phyloP scores from a whole-genome alignment of 2,797 vertebrate species.

The Limosa lapponica region DNA sequence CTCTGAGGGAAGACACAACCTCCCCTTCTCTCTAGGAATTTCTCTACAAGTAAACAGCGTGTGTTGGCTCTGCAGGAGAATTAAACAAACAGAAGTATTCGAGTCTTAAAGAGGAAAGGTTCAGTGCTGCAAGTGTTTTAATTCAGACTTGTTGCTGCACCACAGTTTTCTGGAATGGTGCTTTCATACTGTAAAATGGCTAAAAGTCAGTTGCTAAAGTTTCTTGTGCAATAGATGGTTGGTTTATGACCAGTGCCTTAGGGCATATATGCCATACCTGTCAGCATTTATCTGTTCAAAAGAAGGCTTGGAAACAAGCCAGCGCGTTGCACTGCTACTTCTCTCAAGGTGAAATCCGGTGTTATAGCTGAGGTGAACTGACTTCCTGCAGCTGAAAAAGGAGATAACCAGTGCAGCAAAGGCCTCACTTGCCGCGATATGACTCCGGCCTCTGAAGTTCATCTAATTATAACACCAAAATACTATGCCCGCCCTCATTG shows the following conservation, averaged over 20 bases:
- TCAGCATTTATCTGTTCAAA: neutral
- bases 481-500: neutral
- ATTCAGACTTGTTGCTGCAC: neutral
- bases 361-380: neutral
- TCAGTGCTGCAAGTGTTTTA: neutral
- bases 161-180: neutral
- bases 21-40: neutral
- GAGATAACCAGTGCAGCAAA: neutral
- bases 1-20: neutral
- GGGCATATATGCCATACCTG: too few relatives aligned
- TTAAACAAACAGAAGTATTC: neutral
- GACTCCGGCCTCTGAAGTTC: neutral
- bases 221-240: neutral
- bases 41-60: neutral
- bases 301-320: neutral
- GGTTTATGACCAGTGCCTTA: neutral
- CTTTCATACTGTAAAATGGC: neutral
- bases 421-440: neutral
- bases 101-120: neutral
- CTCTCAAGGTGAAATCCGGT: neutral
- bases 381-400: neutral
- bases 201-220: neutral
- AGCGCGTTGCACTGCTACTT: fast-evolving
- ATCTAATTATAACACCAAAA: neutral
- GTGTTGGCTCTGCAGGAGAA: neutral